Evolutionary conservation across 2,888 invertebrate species (phyloP), one percentile per base, ranked within the genome.

Genomic region (Drosophila trichaetosa): DNA sequence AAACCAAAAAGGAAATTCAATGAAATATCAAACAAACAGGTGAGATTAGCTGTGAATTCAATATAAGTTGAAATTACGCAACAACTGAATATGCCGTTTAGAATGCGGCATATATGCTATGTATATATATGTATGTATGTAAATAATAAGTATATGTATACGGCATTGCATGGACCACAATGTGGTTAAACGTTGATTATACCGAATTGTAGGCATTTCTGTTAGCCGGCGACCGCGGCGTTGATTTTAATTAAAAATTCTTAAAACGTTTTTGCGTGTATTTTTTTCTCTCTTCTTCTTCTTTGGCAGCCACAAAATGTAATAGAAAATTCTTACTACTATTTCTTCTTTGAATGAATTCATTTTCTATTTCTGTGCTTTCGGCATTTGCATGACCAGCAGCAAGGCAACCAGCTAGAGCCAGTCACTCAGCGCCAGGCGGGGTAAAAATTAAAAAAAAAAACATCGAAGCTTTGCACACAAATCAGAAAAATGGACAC

Each of bases 401-500:
- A 67, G 67, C 49, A 52, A 56, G 65, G 69, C 68, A 57, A 69
- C 40, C 61, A 60, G 63, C 61, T 38, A 38, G 36, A 27, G 63
- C 72, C 77, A 84, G 75, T 76, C 80, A 63, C 46, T 67, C 73
- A 69, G 29, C 40, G 56, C 56, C 52, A 63, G 48, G 63, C 64
- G 60, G 67, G 36, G 62, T 57, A 57, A 66, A 65, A 62, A 42
- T 31, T 72, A 66, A 80, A 54, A 52, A 66, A 56, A 71, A 63
- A 46, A 66, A 63, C 63, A 48, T 67, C 72, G 73, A 84, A 82
- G 84, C 78, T 84, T 87, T 87, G 73, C 87, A 84, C 89, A 89
- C 85, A 86, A 86, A 86, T 86, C 85, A 89, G 85, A 87, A 86
- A 86, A 86, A 86, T 90, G 89, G 90, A 86, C 90, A 87, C 90